Evolutionary conservation across 2,113 vertebrate species (phyloP).

Genomic region (Fukomys damarensis): DNA sequence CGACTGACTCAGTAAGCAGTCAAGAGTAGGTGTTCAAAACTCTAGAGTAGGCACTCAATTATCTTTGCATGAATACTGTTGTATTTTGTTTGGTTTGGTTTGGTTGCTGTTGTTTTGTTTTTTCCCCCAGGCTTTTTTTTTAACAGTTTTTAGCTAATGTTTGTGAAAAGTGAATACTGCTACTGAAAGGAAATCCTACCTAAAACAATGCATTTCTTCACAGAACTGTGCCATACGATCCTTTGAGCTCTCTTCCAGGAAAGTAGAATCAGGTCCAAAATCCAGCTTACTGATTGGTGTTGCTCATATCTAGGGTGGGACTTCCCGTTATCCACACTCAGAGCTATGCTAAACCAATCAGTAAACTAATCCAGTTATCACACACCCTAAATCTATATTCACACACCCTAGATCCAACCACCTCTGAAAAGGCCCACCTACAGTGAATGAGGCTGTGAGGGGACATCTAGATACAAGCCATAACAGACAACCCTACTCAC

Average conservation of each 20-base stretch:
- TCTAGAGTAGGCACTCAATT: constrained; percentile 9
- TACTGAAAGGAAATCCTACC: constrained; percentile 64
- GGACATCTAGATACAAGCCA: no score
- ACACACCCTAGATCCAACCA: no score
- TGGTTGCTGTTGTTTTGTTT: neutral
- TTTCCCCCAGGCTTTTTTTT: neutral
- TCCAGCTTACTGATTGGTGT: neutral
- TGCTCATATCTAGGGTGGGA: no score
- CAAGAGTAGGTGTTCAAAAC: neutral
- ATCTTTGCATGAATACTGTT: constrained; percentile 64
- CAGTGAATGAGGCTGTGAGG: no score
- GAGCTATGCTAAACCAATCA: no score
- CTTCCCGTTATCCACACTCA: no score
- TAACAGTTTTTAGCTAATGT: constrained; percentile 84
- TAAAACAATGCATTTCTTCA: constrained; percentile 77
- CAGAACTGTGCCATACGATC: constrained; percentile 80
- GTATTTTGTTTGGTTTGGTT: neutral
- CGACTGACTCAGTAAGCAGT: neutral
- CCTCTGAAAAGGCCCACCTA: no score
- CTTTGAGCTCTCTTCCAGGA: constrained; percentile 84
- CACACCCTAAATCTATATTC: no score
- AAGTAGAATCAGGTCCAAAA: constrained; percentile 87
- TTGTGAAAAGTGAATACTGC: constrained; percentile 77
- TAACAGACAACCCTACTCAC: no score
- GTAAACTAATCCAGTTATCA: no score